Percentiles rank a stretch among this genome's conserved stretches.
phyloP scores from a whole-genome alignment of 1,140 invertebrate species.

The Meloidogyne exigua region DNA sequence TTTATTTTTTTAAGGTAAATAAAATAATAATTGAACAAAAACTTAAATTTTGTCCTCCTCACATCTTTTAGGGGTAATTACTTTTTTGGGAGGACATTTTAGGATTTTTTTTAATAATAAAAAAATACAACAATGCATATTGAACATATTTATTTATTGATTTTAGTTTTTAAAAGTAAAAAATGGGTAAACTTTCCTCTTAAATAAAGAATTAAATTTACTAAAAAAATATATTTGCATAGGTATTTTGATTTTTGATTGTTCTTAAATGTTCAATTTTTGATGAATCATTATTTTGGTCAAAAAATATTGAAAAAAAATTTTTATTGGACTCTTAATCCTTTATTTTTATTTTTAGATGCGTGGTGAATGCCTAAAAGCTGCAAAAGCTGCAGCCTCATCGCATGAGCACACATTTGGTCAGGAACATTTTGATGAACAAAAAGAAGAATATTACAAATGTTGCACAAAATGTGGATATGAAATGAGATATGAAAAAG shows the following conservation, averaged over 20 bases:
- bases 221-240: neutral
- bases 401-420: constrained; percentile 54
- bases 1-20: neutral
- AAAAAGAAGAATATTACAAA: constrained; percentile 45
- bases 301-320: neutral
- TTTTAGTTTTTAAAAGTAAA: neutral
- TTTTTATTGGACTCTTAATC: neutral
- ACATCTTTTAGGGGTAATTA: neutral
- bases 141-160: neutral
- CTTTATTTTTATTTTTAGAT: constrained; percentile 25
- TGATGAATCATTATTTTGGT: neutral
- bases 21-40: neutral
- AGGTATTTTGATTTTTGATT: neutral
- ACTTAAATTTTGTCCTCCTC: too few relatives aligned
- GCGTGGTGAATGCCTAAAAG: constrained; percentile 16
- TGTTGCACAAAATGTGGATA: constrained; percentile 50
- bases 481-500: constrained; percentile 52
- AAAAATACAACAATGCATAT: neutral
- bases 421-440: constrained; percentile 40
- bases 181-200: neutral
- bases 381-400: neutral
- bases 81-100: neutral
- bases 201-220: neutral
- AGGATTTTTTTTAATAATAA: neutral
- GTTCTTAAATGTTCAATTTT: neutral